Evolutionary conservation across 2,888 invertebrate genomes (phyloP), one percentile per base, ranked within the genome.

Genomic region (Calameuta pallipes): DNA sequence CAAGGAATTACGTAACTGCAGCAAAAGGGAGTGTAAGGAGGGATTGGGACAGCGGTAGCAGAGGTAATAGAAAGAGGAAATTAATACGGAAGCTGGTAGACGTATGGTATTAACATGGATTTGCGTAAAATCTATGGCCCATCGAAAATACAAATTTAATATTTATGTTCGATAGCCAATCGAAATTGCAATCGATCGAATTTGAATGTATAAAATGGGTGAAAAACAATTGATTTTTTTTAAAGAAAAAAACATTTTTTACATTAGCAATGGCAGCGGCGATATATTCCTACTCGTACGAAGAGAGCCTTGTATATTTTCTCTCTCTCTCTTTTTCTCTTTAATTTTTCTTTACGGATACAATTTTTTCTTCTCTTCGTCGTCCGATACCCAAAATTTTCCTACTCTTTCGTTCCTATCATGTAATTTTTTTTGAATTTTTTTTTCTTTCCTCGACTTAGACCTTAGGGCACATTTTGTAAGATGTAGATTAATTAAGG

Each of bases 291-390:
- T 15, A 56, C 37, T 56, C 1, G 15, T 56, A 9, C 6, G 15
- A 31, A 33, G 12, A 71, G 31, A 31, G 2, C 4, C 31, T 31
- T 35, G 31, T 37, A 73, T 1, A 23, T 15, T 79, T 74, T 78
- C 13, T 70, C 56, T 56, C 56, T 13, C 56, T 56, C 56, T 13
- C 15, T 69, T 69, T 69, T 31, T 69, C 41, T 76, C 13, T 74
- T 35, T 68, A 73, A 73, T 41, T 33, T 76, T 35, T 56, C 36
- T 37, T 76, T 74, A 69, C 35, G 30, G n/a, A 36, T 75, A 34
- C 33, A 56, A 70, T 33, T 79, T 41, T 75, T 70, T 71, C 75
- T 33, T 56, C 35, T 78, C 69, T 35, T 36, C n/a, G 34, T 79
- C 23, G 31, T 34, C 30, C 2, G 56, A 56, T 23, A 56, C 23